Percentiles rank a stretch among this genome's conserved stretches.
These are phyloP conservation scores for Apantesis nais DNA, from an alignment of 2,888 invertebrate species.

Conservation along the genomic window DNA sequence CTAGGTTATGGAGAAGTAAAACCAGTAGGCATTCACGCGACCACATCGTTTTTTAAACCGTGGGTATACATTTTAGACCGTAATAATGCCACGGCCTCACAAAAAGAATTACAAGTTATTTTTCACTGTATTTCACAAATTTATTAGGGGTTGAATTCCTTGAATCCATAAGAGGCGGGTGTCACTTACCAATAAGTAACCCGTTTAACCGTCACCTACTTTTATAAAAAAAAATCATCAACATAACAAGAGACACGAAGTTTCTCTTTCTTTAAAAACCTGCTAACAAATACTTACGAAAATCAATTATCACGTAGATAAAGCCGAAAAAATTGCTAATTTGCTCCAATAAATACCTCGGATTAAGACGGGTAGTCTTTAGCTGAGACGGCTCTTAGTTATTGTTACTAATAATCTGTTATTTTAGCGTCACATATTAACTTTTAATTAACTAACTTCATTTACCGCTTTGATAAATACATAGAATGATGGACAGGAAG, in stretches of 20 bases:
- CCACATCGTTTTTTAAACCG: neutral
- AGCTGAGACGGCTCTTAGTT: neutral
- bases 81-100: no score
- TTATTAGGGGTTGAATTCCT: no score
- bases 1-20: neutral
- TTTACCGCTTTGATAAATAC: neutral
- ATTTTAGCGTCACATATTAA: neutral
- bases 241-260: neutral
- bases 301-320: neutral
- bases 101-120: no score
- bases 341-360: neutral
- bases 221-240: neutral
- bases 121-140: no score
- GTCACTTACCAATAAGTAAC: neutral
- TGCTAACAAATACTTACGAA: neutral
- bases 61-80: no score
- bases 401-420: neutral
- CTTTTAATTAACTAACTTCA: neutral
- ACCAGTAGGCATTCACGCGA: neutral
- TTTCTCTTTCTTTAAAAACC: neutral
- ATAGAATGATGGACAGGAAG: neutral
- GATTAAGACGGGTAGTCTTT: neutral
- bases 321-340: neutral
- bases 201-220: neutral
- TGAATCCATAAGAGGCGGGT: neutral